A percentile compares a stretch with the other conserved stretches of the same genome.
Conservation (phyloP, 2,888 invertebrate genomes). For the Xylota segnis region DNA sequence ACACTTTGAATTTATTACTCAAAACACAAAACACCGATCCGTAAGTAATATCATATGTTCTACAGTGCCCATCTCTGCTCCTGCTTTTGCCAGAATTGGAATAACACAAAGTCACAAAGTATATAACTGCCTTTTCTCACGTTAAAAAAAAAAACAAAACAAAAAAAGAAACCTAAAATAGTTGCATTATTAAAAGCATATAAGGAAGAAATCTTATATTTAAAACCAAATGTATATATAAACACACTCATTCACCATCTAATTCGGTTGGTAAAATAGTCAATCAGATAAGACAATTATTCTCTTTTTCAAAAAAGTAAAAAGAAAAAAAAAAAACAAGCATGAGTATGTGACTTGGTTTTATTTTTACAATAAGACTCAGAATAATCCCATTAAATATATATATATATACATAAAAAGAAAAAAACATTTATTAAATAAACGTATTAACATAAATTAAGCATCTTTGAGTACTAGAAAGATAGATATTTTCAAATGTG, state of each 20-base stretch:
- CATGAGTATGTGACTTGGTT: conserved; percentile 15
- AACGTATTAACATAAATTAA: conserved; percentile 9
- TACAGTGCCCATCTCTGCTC: conserved; percentile 5
- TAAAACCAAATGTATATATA: background rate
- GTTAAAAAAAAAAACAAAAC: conserved; percentile 18
- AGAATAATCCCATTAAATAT: conserved; percentile 31
- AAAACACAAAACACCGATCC: background rate
- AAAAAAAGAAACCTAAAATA: conserved; percentile 11
- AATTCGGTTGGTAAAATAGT: conserved; percentile 1
- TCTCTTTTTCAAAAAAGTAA: conserved; percentile 6
- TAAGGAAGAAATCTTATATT: conserved; percentile 2
- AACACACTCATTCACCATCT: conserved; percentile 21
- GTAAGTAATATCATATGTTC: background rate
- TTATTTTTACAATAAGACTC: conserved; percentile 39
- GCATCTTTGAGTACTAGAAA: conserved; percentile 34
- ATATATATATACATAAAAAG: background rate
- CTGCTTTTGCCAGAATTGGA: background rate
- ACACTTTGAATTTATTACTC: background rate
- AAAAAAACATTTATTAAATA: background rate
- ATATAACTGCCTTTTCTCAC: conserved; percentile 59
- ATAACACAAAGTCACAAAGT: conserved; percentile 10
- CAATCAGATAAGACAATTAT: conserved; percentile 4
- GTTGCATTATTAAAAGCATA: conserved; percentile 33
- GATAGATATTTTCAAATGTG: conserved; percentile 20
- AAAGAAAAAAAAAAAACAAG: conserved; percentile 6